A percentile compares a stretch with the other conserved stretches of the same genome.
Evolutionary conservation across 2,797 vertebrate genomes (phyloP).

Genomic region (Lates japonicus): DNA sequence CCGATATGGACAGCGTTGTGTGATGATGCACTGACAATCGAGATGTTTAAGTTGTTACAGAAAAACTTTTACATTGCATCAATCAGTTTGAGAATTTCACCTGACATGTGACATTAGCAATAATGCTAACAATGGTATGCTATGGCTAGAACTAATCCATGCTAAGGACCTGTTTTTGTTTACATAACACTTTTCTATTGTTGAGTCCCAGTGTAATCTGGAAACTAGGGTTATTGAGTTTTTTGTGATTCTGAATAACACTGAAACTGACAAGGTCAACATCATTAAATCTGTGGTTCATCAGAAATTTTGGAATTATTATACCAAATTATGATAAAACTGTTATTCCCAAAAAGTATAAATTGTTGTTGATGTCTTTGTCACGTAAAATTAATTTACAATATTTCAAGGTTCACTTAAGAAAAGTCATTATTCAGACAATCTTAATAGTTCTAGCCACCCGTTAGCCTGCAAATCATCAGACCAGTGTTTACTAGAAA

Average conservation of each 20-base stretch:
- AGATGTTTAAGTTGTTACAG: too few relatives aligned
- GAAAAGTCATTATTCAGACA: neutral
- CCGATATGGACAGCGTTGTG: too few relatives aligned
- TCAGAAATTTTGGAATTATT: neutral
- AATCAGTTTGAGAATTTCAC: neutral
- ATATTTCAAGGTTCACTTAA: neutral
- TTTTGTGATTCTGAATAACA: neutral
- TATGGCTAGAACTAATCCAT: neutral
- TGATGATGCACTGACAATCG: too few relatives aligned
- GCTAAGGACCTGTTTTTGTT: neutral
- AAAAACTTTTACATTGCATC: neutral
- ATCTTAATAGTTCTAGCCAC: neutral
- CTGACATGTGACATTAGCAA: too few relatives aligned
- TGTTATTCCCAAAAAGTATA: neutral
- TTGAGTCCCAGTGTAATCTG: neutral
- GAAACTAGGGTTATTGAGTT: neutral
- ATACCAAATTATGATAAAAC: neutral
- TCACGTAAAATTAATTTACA: too few relatives aligned
- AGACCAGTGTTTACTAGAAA: conserved; percentile 1
- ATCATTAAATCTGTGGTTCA: neutral
- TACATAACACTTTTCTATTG: neutral
- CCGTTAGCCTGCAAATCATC: neutral
- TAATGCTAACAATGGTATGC: neutral
- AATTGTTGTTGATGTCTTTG: neutral
- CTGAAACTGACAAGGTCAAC: too few relatives aligned